Evolutionary conservation across 2,888 invertebrate genomes (phyloP).

Genomic region (Orthosia cruda): DNA sequence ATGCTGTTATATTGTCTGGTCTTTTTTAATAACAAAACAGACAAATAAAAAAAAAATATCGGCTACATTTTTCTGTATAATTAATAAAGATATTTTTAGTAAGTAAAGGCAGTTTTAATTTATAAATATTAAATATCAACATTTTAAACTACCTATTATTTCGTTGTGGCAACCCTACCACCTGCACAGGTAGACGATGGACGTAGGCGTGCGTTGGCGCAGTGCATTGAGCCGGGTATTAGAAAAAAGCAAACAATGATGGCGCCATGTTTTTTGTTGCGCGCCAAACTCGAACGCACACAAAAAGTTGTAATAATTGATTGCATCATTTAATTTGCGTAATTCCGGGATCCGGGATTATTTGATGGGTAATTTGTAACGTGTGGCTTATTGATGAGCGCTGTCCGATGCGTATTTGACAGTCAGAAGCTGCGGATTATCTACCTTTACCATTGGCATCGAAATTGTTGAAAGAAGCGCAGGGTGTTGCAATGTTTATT

Average conservation of each 20-base stretch:
- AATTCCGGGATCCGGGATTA: slow-evolving; percentile 21
- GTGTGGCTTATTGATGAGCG: background rate
- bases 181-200: slow-evolving; percentile 54
- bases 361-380: slow-evolving; percentile 6
- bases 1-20: too few species aligned
- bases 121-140: too few species aligned
- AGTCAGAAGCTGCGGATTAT: background rate
- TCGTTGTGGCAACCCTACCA: slow-evolving; percentile 52
- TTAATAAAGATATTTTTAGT: too few species aligned
- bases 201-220: slow-evolving; percentile 71
- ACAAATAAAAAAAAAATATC: too few species aligned
- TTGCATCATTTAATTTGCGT: slow-evolving; percentile 51
- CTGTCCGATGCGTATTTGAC: background rate
- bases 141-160: background rate
- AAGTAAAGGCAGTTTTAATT: too few species aligned
- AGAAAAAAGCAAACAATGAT: slow-evolving; percentile 69
- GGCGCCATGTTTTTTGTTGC: slow-evolving; percentile 70
- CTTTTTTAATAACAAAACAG: too few species aligned
- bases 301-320: slow-evolving; percentile 49
- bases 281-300: slow-evolving; percentile 49
- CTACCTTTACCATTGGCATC: background rate
- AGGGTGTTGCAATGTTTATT: too few species aligned
- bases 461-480: too few species aligned
- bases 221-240: slow-evolving; percentile 65
- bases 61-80: too few species aligned